Evolutionary conservation across 2,113 vertebrate genomes (phyloP).

Genomic region (Pristiophorus japonicus): DNA sequence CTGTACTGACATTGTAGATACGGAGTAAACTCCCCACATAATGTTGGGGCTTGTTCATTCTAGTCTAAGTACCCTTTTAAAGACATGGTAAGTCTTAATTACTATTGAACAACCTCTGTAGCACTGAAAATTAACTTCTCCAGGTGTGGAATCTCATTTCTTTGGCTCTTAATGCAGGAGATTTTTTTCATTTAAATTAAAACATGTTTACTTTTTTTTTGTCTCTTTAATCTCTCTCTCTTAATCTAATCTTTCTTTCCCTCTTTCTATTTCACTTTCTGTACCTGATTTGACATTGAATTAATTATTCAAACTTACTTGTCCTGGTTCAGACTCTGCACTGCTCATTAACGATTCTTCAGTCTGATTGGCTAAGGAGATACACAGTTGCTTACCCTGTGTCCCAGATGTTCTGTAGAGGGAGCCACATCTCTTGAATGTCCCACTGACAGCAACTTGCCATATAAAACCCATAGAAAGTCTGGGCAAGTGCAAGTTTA

Average conservation of each 20-base stretch:
- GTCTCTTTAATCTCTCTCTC: background rate
- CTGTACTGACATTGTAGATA: no score
- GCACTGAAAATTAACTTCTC: no score
- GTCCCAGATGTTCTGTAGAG: background rate
- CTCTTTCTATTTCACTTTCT: no score
- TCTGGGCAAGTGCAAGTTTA: background rate
- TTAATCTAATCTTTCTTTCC: background rate
- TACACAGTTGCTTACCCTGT: background rate
- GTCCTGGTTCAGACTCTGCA: background rate
- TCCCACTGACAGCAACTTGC: background rate
- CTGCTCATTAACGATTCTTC: background rate
- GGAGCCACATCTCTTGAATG: background rate
- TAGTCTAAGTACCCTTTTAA: no score
- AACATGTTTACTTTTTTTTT: background rate
- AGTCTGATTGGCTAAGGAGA: background rate
- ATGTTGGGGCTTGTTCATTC: no score
- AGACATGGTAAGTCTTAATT: no score
- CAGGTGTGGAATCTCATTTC: background rate
- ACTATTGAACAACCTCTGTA: no score
- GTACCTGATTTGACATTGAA: background rate
- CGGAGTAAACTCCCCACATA: no score
- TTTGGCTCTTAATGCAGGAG: background rate
- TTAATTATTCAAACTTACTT: background rate
- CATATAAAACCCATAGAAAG: background rate
- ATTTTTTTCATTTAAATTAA: background rate